A percentile compares a stretch with the other conserved stretches of the same genome.
These are phyloP conservation scores for Philonicus albiceps DNA, from an alignment of 2,888 invertebrate species.

Conservation along the genomic window DNA sequence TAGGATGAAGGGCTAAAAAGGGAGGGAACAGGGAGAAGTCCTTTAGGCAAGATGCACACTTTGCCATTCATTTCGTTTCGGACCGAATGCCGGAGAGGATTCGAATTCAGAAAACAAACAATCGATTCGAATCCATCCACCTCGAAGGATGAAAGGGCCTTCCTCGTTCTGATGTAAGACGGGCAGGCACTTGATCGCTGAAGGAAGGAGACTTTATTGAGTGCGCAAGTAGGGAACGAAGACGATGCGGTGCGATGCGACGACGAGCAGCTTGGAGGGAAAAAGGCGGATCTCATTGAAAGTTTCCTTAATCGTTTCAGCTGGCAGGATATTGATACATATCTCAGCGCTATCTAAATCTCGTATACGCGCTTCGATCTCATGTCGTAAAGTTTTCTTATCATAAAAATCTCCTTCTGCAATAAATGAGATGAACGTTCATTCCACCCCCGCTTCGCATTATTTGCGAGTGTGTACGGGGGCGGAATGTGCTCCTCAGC, in stretches of 20 bases:
- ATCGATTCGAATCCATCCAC: conserved; percentile 3
- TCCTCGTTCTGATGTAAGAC: neutral
- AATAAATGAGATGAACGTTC: neutral
- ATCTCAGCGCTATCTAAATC: conserved; percentile 23
- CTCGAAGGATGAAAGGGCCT: conserved; percentile 8
- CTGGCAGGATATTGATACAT: conserved; percentile 34
- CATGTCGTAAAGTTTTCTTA: conserved; percentile 27
- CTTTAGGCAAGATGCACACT: conserved; percentile 35
- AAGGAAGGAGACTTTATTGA: conserved; percentile 9
- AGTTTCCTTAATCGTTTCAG: conserved; percentile 31
- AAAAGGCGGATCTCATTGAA: conserved; percentile 27
- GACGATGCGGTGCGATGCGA: neutral
- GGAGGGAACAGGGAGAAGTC: neutral
- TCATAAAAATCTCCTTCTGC: neutral
- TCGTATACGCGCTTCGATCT: neutral
- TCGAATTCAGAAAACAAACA: conserved; percentile 32
- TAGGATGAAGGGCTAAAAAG: neutral
- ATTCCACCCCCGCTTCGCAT: neutral
- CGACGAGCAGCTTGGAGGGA: neutral
- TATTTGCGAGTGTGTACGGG: neutral
- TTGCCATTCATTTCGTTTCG: neutral
- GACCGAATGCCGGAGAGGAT: conserved; percentile 18
- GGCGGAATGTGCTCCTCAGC: neutral
- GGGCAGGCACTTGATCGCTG: neutral
- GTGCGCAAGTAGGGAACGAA: conserved; percentile 15